Evolutionary conservation across 2,888 invertebrate species (phyloP).

Genomic region (Coelopa pilipes): DNA sequence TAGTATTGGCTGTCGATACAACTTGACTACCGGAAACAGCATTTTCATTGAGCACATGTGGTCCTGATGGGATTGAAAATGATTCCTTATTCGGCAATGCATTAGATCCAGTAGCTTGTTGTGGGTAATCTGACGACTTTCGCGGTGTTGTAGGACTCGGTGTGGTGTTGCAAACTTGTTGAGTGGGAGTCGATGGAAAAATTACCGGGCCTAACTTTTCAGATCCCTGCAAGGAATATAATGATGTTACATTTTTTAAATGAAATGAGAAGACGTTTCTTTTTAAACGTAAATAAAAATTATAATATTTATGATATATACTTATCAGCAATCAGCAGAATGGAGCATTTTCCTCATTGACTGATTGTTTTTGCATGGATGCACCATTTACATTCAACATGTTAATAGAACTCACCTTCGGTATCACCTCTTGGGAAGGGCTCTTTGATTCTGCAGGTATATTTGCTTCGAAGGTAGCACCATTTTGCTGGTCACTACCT

Average conservation of each 20-base stretch:
- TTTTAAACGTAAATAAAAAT: no score
- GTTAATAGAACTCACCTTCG: constrained; percentile 23
- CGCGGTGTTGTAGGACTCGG: constrained; percentile 73
- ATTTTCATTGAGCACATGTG: constrained; percentile 28
- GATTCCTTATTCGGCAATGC: constrained; percentile 44
- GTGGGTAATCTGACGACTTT: constrained; percentile 75
- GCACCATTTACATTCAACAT: not conserved
- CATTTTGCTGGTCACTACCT: constrained; percentile 55
- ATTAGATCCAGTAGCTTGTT: constrained; percentile 64
- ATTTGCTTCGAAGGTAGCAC: constrained; percentile 49
- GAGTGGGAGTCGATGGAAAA: constrained; percentile 73
- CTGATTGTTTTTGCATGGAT: no score
- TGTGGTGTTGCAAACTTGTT: constrained; percentile 62
- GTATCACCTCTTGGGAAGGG: constrained; percentile 36
- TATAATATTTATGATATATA: no score
- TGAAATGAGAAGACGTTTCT: no score
- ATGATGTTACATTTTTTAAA: no score
- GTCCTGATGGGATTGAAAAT: constrained; percentile 38
- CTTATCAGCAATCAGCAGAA: no score
- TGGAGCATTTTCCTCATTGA: no score
- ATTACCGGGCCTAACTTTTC: constrained; percentile 78
- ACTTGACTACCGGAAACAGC: constrained; percentile 64
- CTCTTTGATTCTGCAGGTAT: constrained; percentile 40
- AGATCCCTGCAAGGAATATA: constrained; percentile 72
- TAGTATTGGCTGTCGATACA: constrained; percentile 39